Evolutionary conservation across 2,113 vertebrate genomes (phyloP), one percentile per base, ranked within the genome.

Genomic region (Cyanoliseus patagonus): DNA sequence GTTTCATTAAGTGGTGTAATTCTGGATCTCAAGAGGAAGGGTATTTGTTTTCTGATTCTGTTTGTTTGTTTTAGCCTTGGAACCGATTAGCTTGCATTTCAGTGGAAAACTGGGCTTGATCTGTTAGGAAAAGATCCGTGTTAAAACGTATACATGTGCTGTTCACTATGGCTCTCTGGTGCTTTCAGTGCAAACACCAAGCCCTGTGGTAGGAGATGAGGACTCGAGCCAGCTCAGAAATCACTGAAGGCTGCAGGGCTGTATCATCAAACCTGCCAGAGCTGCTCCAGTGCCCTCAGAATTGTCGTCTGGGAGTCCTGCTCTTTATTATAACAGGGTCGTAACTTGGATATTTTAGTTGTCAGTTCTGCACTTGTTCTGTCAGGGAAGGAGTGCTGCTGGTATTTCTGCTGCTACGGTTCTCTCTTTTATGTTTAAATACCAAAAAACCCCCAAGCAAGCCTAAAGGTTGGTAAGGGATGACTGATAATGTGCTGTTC

Each of bases 1-100:
- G 99, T 95, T 99, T 99, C 97, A 98, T 99, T 72, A 99, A 99
- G 91, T 99, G 99, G 99, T 99, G 99, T 92, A 98, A 98, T 93
- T 99, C 99, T n/a, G 98, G 98, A 90, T 98, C 98, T 27, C 98
- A 99, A 8, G 99, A 99, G 95, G 99, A 99, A 92, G 99, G 99
- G 99, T 99, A 98, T 67, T 94, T 83, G 47, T 87, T 94, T 52
- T n/a, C 51, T 86, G 42, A 5, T 39, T 68, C 52, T 63, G 1
- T 19, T 49, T 37, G 16, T 28, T 35, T 39, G 11, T 35, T 73
- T 69, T 59, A 30, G 41, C 33, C 35, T 61, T 19, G 39, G 27
- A 70, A 64, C 39, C 4, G 39, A 12, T 47, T 10, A n/a, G 80
- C 46, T 75, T 5, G 11, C 47, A 0, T 76, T 84, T 86, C 35